phyloP scores from a whole-genome alignment of 2,888 invertebrate species.

The Drosophila subquinaria region DNA sequence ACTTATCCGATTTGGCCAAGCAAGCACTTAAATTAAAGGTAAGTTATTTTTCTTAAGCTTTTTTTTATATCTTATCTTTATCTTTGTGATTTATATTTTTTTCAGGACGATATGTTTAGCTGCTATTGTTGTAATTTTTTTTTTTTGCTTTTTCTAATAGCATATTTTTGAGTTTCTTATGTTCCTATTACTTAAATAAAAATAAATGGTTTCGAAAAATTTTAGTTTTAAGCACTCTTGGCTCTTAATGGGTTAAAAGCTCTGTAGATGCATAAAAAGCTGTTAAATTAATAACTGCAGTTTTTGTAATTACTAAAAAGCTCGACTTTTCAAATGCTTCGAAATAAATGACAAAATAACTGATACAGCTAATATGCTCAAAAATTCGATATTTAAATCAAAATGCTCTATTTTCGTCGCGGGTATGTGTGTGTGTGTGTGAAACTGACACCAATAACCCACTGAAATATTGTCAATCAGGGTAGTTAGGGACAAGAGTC shows the following conservation, averaged over 20 bases:
- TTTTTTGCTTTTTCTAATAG: too few species aligned
- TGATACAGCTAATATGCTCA: slow-evolving; percentile 14
- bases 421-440: slow-evolving; percentile 43
- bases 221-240: too few species aligned
- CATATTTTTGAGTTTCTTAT: too few species aligned
- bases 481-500: slow-evolving; percentile 47
- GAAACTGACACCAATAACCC: slow-evolving; percentile 61
- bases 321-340: background rate
- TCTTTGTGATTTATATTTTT: too few species aligned
- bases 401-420: slow-evolving; percentile 70
- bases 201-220: too few species aligned
- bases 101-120: too few species aligned
- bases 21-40: too few species aligned
- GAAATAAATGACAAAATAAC: slow-evolving; percentile 10
- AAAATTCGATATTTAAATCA: background rate
- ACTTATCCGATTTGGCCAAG: too few species aligned
- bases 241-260: slow-evolving; percentile 1
- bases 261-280: background rate
- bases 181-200: too few species aligned
- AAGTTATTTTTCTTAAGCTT: too few species aligned
- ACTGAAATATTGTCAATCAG: slow-evolving; percentile 73
- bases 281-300: background rate
- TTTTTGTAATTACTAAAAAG: background rate
- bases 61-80: too few species aligned
- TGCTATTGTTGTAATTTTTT: too few species aligned